Evolutionary conservation across 2,888 invertebrate genomes (phyloP).

Genomic region (Podabrus alpinus): DNA sequence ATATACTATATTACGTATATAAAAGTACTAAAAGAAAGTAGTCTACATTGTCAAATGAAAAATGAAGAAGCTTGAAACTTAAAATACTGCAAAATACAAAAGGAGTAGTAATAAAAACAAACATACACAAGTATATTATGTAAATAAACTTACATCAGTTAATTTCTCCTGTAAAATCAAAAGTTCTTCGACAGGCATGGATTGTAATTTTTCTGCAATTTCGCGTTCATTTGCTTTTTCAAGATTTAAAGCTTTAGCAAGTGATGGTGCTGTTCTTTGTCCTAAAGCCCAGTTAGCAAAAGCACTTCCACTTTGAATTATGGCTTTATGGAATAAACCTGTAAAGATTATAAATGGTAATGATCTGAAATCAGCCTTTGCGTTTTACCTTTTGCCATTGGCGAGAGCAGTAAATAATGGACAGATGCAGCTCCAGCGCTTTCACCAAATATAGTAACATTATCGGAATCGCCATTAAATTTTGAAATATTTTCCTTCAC

Average conservation of each 20-base stretch:
- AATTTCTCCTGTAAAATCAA: conserved; percentile 5
- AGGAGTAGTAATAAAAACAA: too few species aligned
- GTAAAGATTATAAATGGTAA: background rate
- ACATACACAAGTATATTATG: too few species aligned
- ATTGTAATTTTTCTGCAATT: conserved; percentile 13
- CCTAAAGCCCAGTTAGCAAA: conserved; percentile 37
- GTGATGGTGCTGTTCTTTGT: conserved; percentile 8
- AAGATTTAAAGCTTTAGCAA: conserved; percentile 10
- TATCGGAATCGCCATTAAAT: conserved; percentile 55
- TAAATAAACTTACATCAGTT: conserved; percentile 5
- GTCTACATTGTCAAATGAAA: too few species aligned
- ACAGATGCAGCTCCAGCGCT: conserved; percentile 35
- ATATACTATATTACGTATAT: too few species aligned
- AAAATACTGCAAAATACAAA: too few species aligned
- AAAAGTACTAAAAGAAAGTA: too few species aligned
- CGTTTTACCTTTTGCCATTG: conserved; percentile 24
- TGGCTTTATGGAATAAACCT: conserved; percentile 33
- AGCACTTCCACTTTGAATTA: conserved; percentile 43
- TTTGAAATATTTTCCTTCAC: conserved; percentile 50
- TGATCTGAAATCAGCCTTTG: background rate
- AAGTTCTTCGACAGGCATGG: background rate
- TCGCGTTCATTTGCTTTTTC: conserved; percentile 1
- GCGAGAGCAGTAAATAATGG: conserved; percentile 50
- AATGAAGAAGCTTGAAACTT: too few species aligned
- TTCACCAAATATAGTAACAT: conserved; percentile 55